Evolutionary conservation across 2,888 invertebrate species (phyloP).

Genomic region (Galerucella calmariensis): DNA sequence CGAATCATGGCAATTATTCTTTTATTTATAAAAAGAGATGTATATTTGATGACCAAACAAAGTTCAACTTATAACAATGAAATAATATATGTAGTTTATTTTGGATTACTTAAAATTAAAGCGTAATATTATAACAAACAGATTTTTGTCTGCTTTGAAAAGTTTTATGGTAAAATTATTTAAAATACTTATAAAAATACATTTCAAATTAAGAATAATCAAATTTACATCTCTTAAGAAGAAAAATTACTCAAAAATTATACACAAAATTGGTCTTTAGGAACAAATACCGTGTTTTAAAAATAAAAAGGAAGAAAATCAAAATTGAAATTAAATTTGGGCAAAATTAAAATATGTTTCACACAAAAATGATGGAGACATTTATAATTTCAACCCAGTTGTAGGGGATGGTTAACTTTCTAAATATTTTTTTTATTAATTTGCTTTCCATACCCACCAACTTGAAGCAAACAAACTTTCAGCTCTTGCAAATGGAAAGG

Average conservation of each 20-base stretch:
- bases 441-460: too few relatives aligned
- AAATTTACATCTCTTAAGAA: constrained; percentile 4
- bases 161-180: not conserved
- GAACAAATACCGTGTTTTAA: not conserved
- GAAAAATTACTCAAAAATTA: not conserved
- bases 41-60: not conserved
- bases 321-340: not conserved
- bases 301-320: not conserved
- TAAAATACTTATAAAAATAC: too few relatives aligned
- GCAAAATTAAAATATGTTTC: not conserved
- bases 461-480: too few relatives aligned
- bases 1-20: not conserved
- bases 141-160: not conserved
- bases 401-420: too few relatives aligned
- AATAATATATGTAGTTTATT: too few relatives aligned
- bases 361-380: too few relatives aligned
- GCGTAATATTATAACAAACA: not conserved
- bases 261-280: not conserved
- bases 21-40: not conserved
- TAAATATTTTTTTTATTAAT: too few relatives aligned
- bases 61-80: too few relatives aligned
- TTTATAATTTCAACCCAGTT: too few relatives aligned
- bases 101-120: not conserved
- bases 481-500: too few relatives aligned
- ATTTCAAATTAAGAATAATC: not conserved